A percentile compares a stretch with the other conserved stretches of the same genome.
Evolutionary conservation across 2,888 invertebrate genomes (phyloP).

Genomic region (Yponomeuta cagnagella): DNA sequence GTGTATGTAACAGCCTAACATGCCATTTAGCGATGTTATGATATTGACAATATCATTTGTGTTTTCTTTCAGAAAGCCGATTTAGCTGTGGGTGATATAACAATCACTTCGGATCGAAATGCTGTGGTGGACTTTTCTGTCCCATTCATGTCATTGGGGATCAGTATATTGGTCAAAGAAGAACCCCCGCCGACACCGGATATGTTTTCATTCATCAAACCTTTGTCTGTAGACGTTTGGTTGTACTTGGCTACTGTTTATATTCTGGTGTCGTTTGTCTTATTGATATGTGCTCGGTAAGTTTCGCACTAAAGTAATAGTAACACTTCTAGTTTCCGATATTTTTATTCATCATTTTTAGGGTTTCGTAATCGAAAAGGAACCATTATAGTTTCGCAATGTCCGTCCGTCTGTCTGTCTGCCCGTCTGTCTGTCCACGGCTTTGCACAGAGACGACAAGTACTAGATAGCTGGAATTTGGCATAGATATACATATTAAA

Average conservation of each 20-base stretch:
- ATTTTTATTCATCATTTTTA: too few species aligned
- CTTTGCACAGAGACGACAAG: too few species aligned
- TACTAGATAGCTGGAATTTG: too few species aligned
- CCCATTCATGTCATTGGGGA: conserved; percentile 97
- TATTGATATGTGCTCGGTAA: conserved; percentile 87
- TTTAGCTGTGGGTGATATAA: conserved; percentile 94
- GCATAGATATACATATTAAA: too few species aligned
- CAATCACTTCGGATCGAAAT: conserved; percentile 93
- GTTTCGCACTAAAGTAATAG: conserved; percentile 15
- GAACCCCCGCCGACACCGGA: conserved; percentile 85
- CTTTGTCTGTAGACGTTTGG: conserved; percentile 90
- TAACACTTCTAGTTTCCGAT: neutral
- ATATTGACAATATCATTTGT: neutral
- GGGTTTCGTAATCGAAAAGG: too few species aligned
- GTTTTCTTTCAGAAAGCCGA: conserved; percentile 84
- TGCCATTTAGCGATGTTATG: neutral
- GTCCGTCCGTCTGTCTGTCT: too few species aligned
- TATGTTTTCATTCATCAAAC: conserved; percentile 91
- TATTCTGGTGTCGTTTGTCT: conserved; percentile 85
- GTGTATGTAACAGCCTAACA: too few species aligned
- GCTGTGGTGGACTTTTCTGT: conserved; percentile 93
- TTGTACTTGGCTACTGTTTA: conserved; percentile 90
- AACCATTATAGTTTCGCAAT: too few species aligned
- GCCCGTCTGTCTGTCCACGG: too few species aligned
- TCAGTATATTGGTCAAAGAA: conserved; percentile 89